Evolutionary conservation across 2,797 vertebrate genomes (phyloP), one percentile per base, ranked within the genome.

Genomic region (Rousettus madagascariensis): DNA sequence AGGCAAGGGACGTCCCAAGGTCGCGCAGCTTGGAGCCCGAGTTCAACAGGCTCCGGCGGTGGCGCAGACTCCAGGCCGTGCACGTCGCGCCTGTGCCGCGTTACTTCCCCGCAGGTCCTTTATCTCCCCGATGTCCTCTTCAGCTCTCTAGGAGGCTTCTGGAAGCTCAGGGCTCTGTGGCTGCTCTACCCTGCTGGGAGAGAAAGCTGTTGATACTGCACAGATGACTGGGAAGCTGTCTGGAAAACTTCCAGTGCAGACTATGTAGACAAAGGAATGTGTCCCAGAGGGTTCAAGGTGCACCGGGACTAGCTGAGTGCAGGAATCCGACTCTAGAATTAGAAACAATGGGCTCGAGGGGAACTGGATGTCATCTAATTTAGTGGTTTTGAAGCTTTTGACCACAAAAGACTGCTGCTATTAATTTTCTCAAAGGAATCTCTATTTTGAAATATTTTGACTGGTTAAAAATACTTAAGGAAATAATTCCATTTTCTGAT

Each of bases 381-480:
- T 19, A 49, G 53, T 30, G 28, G 6, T 49, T 72, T 51, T 24
- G 30, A 78, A 69, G 6, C 33, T 84, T 82, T 69, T 61, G 3
- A 72, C 43, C 46, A 68, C 85, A 53, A 72, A 88, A 17, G 41
- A 63, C 26, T 17, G 2, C 17, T 59, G 71, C 36, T 79, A 24
- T 41, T 69, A 10, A 33, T 88, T 88, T 84, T 17, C 55, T 16
- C 41, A 46, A 38, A 71, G 41, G 43, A 86, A 10, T 17, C 12
- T 68, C n/a, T 90, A 63, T 82, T 82, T 89, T 63, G 77, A 93
- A 93, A 90, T 69, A 41, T 65, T 86, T 88, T 66, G 51, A 33
- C 74, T 86, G 68, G 43, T 84, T 75, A 92, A 28, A 55, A 15
- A 6, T 22, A 86, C 71, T 92, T 66, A 46, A 94, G 74, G 20